phyloP scores from a whole-genome alignment of 2,797 vertebrate genomes.

The Manis pentadactyla region DNA sequence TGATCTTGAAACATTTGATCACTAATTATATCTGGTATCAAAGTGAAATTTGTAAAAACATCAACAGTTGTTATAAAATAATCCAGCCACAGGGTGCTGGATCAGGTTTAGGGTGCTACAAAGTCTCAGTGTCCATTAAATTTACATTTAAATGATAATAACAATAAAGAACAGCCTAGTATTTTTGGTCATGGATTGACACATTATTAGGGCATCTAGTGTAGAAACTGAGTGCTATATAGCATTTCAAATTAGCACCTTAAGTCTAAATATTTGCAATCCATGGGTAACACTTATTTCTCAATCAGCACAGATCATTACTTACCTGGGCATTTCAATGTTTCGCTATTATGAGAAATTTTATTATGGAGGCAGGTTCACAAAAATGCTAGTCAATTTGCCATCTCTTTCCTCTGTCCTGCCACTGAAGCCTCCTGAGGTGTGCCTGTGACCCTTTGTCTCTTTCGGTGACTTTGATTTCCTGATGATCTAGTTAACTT shows the following conservation, averaged over 20 bases:
- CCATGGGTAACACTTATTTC: constrained; percentile 4
- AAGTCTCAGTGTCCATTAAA: constrained; percentile 35
- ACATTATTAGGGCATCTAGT: not conserved
- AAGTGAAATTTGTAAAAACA: constrained; percentile 63
- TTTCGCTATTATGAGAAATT: not conserved
- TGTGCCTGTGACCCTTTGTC: not conserved
- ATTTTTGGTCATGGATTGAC: not conserved
- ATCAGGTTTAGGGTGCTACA: not conserved
- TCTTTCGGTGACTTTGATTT: constrained; percentile 22
- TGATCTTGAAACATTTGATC: constrained; percentile 42
- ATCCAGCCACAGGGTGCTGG: not conserved
- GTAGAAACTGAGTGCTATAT: constrained; percentile 16
- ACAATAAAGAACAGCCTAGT: not conserved
- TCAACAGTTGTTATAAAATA: not conserved
- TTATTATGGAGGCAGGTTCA: constrained; percentile 6
- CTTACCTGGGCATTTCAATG: not conserved
- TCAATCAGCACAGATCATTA: not conserved
- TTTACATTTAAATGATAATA: constrained; percentile 26
- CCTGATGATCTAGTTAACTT: constrained; percentile 40
- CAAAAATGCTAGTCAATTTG: not conserved
- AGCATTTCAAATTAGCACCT: not conserved
- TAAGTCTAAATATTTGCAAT: constrained; percentile 16
- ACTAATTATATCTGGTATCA: constrained; percentile 66
- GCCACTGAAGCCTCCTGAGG: not conserved
- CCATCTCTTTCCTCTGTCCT: not conserved